phyloP scores from a whole-genome alignment of 2,113 vertebrate species.

The Trinectes maculatus region DNA sequence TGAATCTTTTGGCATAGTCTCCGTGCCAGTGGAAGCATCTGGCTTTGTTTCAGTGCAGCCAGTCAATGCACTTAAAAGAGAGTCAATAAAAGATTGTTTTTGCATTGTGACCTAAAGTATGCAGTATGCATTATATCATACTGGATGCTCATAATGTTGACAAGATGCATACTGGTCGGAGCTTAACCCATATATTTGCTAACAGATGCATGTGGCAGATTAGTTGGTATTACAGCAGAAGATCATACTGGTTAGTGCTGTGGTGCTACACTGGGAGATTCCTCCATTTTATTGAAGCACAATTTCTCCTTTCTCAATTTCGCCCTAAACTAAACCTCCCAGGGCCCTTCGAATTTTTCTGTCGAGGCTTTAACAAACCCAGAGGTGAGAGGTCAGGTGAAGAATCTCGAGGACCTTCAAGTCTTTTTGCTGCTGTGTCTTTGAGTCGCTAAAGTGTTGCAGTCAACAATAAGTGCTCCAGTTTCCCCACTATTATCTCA shows the following conservation, averaged over 20 bases:
- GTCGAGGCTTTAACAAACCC: slow-evolving; percentile 44
- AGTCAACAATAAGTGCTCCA: slow-evolving; percentile 72
- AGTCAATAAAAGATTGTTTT: slow-evolving; percentile 18
- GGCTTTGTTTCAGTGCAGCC: slow-evolving; percentile 26
- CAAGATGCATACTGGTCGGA: neutral
- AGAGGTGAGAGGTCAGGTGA: slow-evolving; percentile 67
- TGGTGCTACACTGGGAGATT: slow-evolving; percentile 6
- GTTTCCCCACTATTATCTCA: slow-evolving; percentile 76
- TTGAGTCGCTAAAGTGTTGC: slow-evolving; percentile 68
- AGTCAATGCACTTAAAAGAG: neutral
- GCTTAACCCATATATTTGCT: slow-evolving; percentile 47
- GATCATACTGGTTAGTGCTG: slow-evolving; percentile 19
- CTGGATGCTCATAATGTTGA: slow-evolving; percentile 13
- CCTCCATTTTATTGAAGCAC: neutral
- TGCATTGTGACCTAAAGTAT: neutral
- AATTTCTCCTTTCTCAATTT: slow-evolving; percentile 9
- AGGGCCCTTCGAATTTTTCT: slow-evolving; percentile 46
- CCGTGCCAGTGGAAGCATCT: slow-evolving; percentile 28
- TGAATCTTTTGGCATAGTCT: slow-evolving; percentile 9
- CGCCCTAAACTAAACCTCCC: slow-evolving; percentile 3
- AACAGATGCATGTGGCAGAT: slow-evolving; percentile 61
- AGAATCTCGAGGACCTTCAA: slow-evolving; percentile 68
- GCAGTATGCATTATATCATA: slow-evolving; percentile 9
- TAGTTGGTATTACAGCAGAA: slow-evolving; percentile 31
- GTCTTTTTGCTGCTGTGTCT: slow-evolving; percentile 49